Percentiles rank a stretch among this genome's conserved stretches.
phyloP scores from a whole-genome alignment of 2,113 vertebrate species.

The Spilogale gracilis region DNA sequence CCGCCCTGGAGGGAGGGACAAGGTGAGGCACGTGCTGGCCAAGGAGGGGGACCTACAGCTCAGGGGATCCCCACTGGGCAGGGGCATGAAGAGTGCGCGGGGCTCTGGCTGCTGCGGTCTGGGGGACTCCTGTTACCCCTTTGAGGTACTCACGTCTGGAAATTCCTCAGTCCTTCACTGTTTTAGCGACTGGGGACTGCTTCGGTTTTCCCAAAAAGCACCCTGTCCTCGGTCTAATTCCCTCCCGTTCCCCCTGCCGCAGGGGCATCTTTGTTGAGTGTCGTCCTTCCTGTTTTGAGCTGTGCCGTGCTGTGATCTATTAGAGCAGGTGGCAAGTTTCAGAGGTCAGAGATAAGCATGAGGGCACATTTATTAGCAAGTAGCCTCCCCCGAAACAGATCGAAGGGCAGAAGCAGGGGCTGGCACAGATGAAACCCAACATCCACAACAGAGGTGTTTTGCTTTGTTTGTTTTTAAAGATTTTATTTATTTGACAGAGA shows the following conservation, averaged over 20 bases:
- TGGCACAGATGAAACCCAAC: neutral
- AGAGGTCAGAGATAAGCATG: neutral
- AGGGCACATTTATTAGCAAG: neutral
- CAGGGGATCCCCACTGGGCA: neutral
- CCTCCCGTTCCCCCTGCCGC: neutral
- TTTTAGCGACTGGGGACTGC: no score
- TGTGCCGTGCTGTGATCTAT: neutral
- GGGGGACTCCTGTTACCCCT: no score
- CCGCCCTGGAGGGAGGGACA: conserved; percentile 73
- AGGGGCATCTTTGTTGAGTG: neutral
- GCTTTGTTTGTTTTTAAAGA: no score
- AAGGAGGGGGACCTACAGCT: neutral
- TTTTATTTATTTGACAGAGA: no score
- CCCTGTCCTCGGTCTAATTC: neutral
- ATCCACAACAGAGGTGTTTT: neutral
- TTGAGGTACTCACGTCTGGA: neutral
- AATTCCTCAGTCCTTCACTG: no score
- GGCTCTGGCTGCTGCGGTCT: neutral
- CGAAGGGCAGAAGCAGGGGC: neutral
- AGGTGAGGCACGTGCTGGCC: neutral
- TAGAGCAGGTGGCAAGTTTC: neutral
- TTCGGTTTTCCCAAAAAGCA: neutral
- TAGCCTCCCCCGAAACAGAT: neutral
- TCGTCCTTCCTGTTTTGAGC: rapidly evolving
- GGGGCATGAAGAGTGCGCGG: rapidly evolving